These are phyloP conservation scores for Rhinolophus ferrumequinum DNA, from an alignment of 2,113 vertebrate genomes.

Conservation along the genomic window DNA sequence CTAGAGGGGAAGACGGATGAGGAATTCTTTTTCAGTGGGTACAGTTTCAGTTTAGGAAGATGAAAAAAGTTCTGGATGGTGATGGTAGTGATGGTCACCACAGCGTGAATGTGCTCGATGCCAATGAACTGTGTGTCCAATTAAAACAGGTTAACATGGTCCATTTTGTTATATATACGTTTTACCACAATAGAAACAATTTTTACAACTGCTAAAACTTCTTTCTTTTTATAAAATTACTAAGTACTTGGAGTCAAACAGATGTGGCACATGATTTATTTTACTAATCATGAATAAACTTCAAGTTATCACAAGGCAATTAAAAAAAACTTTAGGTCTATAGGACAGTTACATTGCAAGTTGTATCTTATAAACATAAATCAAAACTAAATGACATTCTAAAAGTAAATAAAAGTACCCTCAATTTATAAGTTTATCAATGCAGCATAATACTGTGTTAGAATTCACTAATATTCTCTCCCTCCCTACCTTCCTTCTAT, in stretches of 20 bases:
- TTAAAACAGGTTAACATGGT: neutral
- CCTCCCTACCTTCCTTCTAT: neutral
- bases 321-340: neutral
- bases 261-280: neutral
- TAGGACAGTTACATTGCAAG: neutral
- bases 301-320: neutral
- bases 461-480: neutral
- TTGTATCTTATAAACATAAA: slow-evolving; percentile 39
- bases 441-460: neutral
- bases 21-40: neutral
- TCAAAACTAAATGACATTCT: slow-evolving; percentile 39
- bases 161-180: neutral
- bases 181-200: neutral
- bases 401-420: neutral
- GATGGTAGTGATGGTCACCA: neutral
- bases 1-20: neutral
- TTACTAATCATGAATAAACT: slow-evolving; percentile 25
- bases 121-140: neutral
- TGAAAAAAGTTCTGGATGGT: neutral
- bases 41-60: neutral
- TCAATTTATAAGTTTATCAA: neutral
- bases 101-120: neutral
- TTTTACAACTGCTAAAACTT: slow-evolving; percentile 7
- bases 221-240: slow-evolving; percentile 42
- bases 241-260: neutral